These are phyloP conservation scores for Pterocles gutturalis DNA, from an alignment of 2,113 vertebrate genomes.

Conservation along the genomic window DNA sequence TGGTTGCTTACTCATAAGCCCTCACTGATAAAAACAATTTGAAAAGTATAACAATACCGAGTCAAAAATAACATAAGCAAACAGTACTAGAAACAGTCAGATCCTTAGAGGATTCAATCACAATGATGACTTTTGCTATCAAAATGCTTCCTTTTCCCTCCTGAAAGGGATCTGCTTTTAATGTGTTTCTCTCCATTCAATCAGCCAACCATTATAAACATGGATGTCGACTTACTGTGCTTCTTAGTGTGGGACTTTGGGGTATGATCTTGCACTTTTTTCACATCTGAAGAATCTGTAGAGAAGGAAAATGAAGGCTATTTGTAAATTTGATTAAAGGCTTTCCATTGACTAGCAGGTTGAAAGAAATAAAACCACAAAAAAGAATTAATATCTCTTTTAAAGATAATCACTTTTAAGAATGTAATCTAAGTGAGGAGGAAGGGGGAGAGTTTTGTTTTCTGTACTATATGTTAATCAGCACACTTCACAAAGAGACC, in stretches of 20 bases:
- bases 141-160: not conserved
- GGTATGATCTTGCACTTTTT: slow-evolving; percentile 81
- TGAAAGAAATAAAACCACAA: slow-evolving; percentile 61
- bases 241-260: slow-evolving; percentile 86
- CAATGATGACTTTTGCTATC: not conserved
- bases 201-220: not conserved
- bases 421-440: slow-evolving; percentile 50
- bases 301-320: slow-evolving; percentile 48
- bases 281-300: slow-evolving; percentile 81
- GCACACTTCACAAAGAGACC: slow-evolving; percentile 70
- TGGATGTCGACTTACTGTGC: slow-evolving; percentile 86
- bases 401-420: slow-evolving; percentile 64
- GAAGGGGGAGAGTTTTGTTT: slow-evolving; percentile 65
- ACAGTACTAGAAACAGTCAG: not conserved
- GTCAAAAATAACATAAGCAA: not conserved
- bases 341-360: not conserved
- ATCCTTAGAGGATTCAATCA: not conserved
- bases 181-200: not conserved
- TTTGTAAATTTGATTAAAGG: slow-evolving; percentile 60
- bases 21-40: not conserved
- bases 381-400: slow-evolving; percentile 67
- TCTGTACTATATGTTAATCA: slow-evolving; percentile 74
- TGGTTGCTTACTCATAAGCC: not conserved
- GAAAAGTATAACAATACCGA: not conserved
- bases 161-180: not conserved